Evolutionary conservation across 2,113 vertebrate species (phyloP).

Genomic region (Entelurus aequoreus): DNA sequence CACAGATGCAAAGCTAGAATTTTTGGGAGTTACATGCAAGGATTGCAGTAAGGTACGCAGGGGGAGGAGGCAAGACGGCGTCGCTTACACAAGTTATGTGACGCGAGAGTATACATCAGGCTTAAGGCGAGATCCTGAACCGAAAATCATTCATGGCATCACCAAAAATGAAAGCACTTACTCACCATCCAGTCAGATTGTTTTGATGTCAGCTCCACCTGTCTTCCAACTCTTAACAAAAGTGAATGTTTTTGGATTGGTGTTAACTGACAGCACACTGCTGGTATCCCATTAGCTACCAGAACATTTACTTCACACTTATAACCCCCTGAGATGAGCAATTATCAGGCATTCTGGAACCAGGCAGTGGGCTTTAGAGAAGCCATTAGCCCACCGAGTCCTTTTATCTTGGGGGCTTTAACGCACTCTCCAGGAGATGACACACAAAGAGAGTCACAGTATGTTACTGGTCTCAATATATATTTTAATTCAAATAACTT

Average conservation of each 20-base stretch:
- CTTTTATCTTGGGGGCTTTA: constrained; percentile 25
- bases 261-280: background rate
- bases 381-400: constrained; percentile 37
- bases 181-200: too few relatives aligned
- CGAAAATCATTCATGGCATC: too few relatives aligned
- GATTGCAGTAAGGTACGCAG: too few relatives aligned
- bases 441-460: constrained; percentile 11
- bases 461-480: constrained; percentile 3
- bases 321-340: constrained; percentile 18
- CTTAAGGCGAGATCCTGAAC: too few relatives aligned
- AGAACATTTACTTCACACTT: constrained; percentile 17
- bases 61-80: too few relatives aligned
- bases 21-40: too few relatives aligned
- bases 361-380: constrained; percentile 9
- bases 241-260: background rate
- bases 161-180: too few relatives aligned
- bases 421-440: constrained; percentile 21
- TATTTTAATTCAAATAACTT: constrained; percentile 9
- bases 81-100: too few relatives aligned
- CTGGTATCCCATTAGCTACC: constrained; percentile 9
- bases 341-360: constrained; percentile 29
- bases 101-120: too few relatives aligned
- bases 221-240: too few relatives aligned
- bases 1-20: too few relatives aligned
- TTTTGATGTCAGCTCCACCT: too few relatives aligned